Conservation (phyloP, 2,888 invertebrate species). For the Thymelicus sylvestris region DNA sequence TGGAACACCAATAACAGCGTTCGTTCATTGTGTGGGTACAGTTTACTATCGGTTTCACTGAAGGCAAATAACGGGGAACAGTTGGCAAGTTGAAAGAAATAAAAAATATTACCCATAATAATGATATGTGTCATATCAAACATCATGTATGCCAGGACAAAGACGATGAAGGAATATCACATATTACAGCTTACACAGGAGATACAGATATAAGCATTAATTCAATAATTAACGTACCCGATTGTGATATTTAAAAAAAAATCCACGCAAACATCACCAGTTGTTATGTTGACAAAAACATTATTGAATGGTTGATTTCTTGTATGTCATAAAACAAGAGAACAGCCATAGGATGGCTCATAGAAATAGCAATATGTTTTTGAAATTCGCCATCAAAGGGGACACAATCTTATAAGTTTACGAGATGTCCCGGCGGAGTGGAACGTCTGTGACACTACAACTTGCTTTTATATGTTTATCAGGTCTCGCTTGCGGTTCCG, state of each 20-base stretch:
- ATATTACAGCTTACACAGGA: too few relatives aligned
- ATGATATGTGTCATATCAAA: too few relatives aligned
- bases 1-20: conserved; percentile 22
- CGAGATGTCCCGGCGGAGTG: conserved; percentile 8
- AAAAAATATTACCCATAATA: not conserved
- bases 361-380: not conserved
- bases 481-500: conserved; percentile 3
- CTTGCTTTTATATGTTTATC: conserved; percentile 14
- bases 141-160: too few relatives aligned
- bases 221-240: too few relatives aligned
- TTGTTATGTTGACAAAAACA: too few relatives aligned
- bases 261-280: too few relatives aligned
- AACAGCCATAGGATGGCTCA: not conserved
- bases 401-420: conserved; percentile 1
- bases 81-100: not conserved
- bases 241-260: too few relatives aligned
- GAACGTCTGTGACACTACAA: conserved; percentile 16
- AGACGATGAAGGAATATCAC: too few relatives aligned
- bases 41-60: not conserved
- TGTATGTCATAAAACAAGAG: not conserved
- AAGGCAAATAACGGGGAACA: not conserved
- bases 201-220: too few relatives aligned
- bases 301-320: too few relatives aligned
- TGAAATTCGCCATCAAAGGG: not conserved
- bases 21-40: conserved; percentile 22